Percentiles rank a stretch among this genome's conserved stretches.
Evolutionary conservation across 2,113 vertebrate genomes (phyloP).

Genomic region (Neogobius melanostomus): DNA sequence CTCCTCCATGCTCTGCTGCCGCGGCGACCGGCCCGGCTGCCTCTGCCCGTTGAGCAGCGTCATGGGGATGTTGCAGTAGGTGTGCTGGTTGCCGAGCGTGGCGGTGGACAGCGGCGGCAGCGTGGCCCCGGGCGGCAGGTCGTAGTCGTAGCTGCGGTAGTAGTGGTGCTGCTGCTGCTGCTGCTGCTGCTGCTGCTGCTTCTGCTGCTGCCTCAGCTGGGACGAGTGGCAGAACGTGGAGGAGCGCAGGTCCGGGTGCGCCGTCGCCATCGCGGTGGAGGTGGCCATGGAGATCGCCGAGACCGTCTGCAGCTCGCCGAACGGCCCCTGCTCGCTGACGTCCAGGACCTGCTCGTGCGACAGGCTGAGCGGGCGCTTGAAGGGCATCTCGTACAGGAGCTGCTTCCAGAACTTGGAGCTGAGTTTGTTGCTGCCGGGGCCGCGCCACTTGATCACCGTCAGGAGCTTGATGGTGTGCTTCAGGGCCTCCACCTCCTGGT

Average conservation of each 20-base stretch:
- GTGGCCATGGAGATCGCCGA: constrained; percentile 97
- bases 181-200: constrained; percentile 94
- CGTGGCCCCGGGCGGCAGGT: constrained; percentile 87
- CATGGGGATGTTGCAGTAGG: constrained; percentile 99
- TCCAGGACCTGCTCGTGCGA: constrained; percentile 95
- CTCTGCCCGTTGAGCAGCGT: constrained; percentile 96
- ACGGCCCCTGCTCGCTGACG: constrained; percentile 94
- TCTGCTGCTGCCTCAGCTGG: constrained; percentile 92
- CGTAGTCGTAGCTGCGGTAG: constrained; percentile 95
- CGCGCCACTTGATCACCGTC: constrained; percentile 96
- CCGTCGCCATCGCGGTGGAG: constrained; percentile 93
- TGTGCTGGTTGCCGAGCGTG: constrained; percentile 93
- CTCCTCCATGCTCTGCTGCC: constrained; percentile 92
- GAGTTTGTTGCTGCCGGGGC: constrained; percentile 93
- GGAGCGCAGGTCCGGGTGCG: constrained; percentile 92
- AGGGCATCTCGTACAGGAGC: constrained; percentile 98
- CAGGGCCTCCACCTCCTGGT: constrained; percentile 97
- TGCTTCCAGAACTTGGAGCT: constrained; percentile 98
- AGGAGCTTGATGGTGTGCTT: constrained; percentile 97
- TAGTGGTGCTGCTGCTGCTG: constrained; percentile 96
- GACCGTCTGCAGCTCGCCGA: constrained; percentile 95
- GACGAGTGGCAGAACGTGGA: constrained; percentile 75
- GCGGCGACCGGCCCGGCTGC: constrained; percentile 86
- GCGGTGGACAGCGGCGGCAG: constrained; percentile 81
- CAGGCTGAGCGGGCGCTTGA: constrained; percentile 88